A percentile compares a stretch with the other conserved stretches of the same genome.
Conservation (phyloP, 2,888 invertebrate species). For the Cistogaster globosa region DNA sequence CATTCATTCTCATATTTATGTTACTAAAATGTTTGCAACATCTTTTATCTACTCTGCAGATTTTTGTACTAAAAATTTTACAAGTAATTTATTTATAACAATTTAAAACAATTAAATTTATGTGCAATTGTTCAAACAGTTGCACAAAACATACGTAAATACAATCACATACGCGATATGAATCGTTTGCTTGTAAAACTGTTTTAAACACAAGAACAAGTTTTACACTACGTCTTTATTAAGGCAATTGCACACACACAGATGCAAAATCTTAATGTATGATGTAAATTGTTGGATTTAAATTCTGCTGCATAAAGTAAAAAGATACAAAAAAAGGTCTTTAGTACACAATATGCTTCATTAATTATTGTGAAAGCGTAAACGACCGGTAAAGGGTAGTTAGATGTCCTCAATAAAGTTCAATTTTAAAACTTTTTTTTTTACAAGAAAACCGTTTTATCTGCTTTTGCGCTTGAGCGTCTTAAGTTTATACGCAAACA, state of each 20-base stretch:
- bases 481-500: no score
- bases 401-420: not conserved
- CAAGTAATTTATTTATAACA: slow-evolving; percentile 71
- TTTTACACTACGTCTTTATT: no score
- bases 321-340: slow-evolving; percentile 17
- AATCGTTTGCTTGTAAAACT: not conserved
- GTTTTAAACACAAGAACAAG: not conserved
- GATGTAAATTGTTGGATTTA: slow-evolving; percentile 58
- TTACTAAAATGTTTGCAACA: slow-evolving; percentile 31
- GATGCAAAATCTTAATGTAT: slow-evolving; percentile 16
- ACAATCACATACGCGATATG: not conserved
- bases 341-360: slow-evolving; percentile 55
- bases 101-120: slow-evolving; percentile 69
- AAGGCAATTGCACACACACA: not conserved
- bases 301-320: slow-evolving; percentile 56
- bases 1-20: slow-evolving; percentile 15
- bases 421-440: not conserved
- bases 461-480: no score
- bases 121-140: slow-evolving; percentile 41
- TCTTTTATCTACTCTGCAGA: slow-evolving; percentile 51
- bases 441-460: no score
- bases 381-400: not conserved
- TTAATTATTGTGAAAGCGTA: slow-evolving; percentile 35
- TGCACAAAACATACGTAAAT: not conserved
- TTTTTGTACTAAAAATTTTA: slow-evolving; percentile 67